These are phyloP conservation scores for Ardeotis arabs DNA, from an alignment of 2,113 vertebrate genomes.

Conservation along the genomic window DNA sequence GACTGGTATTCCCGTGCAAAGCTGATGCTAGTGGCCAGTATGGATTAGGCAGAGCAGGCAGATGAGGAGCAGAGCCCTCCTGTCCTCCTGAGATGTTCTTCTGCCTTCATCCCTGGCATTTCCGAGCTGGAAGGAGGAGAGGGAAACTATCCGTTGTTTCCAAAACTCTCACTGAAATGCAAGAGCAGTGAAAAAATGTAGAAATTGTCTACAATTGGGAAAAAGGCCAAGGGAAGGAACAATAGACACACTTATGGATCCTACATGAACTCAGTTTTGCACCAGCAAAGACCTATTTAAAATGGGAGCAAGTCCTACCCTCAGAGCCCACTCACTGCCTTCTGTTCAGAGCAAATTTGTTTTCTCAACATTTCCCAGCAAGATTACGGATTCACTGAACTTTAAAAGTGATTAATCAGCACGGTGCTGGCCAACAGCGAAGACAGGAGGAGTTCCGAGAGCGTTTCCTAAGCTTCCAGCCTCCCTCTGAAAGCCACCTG, in stretches of 20 bases:
- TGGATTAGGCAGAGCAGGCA: neutral
- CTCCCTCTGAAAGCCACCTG: neutral
- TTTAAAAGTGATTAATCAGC: neutral
- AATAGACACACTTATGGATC: neutral
- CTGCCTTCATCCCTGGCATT: accelerated
- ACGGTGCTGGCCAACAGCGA: neutral
- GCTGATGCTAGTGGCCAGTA: neutral
- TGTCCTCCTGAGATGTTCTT: neutral
- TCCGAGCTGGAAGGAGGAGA: neutral
- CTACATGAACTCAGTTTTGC: neutral
- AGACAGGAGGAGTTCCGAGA: neutral
- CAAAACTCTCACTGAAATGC: neutral
- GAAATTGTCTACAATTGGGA: neutral
- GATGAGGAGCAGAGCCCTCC: neutral
- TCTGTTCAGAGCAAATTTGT: neutral
- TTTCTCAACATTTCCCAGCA: neutral
- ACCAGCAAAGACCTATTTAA: neutral
- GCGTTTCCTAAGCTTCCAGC: neutral
- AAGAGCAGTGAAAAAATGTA: neutral
- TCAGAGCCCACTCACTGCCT: neutral
- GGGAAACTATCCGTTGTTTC: neutral
- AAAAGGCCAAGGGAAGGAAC: neutral
- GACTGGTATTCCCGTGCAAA: neutral
- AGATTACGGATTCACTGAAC: neutral
- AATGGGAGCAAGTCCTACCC: neutral